Evolutionary conservation across 2,113 vertebrate genomes (phyloP).

Genomic region (Brachirus orientalis): DNA sequence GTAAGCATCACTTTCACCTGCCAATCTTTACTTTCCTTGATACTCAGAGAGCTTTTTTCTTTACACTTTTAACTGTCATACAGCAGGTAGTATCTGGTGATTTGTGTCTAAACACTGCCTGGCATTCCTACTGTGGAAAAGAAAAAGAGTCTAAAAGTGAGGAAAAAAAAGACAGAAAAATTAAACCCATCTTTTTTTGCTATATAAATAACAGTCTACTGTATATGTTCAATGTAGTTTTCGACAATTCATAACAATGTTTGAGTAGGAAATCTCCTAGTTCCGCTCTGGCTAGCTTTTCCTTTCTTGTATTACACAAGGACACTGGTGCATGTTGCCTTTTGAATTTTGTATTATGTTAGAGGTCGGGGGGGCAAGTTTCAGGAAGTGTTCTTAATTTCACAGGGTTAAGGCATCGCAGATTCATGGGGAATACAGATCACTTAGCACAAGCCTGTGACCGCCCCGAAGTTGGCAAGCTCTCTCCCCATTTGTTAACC

Average conservation of each 20-base stretch:
- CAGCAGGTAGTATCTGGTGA: constrained; percentile 92
- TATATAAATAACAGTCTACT: too few relatives aligned
- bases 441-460: constrained; percentile 97
- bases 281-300: constrained; percentile 78
- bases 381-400: constrained; percentile 99
- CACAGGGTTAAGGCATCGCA: constrained; percentile 99
- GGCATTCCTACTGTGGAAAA: constrained; percentile 53
- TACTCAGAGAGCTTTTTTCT: constrained; percentile 92
- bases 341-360: constrained; percentile 99
- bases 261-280: constrained; percentile 18
- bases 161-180: constrained; percentile 19
- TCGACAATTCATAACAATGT: constrained; percentile 1
- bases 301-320: constrained; percentile 92
- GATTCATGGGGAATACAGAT: constrained; percentile 99
- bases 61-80: constrained; percentile 93
- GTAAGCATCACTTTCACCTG: constrained; percentile 98
- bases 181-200: constrained; percentile 37
- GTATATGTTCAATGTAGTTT: too few relatives aligned
- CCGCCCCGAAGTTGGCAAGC: constrained; percentile 88
- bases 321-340: constrained; percentile 99
- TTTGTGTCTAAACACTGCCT: constrained; percentile 91
- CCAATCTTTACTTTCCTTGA: constrained; percentile 93
- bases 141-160: constrained; percentile 43
- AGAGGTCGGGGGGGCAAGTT: constrained; percentile 90
- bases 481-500: constrained; percentile 95